Conservation (phyloP, 1,140 invertebrate genomes). For the Drosophila murphyi region DNA sequence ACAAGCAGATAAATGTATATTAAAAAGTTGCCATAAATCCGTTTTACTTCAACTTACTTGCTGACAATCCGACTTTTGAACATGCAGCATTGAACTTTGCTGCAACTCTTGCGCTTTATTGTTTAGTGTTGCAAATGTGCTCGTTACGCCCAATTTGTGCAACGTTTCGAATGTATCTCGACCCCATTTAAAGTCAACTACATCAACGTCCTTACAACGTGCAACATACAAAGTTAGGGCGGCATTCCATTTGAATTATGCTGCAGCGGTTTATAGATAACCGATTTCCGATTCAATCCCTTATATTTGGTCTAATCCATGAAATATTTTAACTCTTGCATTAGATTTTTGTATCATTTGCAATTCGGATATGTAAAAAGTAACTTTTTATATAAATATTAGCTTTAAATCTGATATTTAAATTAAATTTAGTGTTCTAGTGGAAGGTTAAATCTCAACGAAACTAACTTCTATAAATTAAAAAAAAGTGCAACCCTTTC, state of each 20-base stretch:
- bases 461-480: no score
- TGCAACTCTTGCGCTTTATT: constrained; percentile 21
- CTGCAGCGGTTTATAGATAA: constrained; percentile 26
- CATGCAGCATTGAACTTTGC: constrained; percentile 12
- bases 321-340: constrained; percentile 41
- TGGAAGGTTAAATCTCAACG: no score
- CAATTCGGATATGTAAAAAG: no score
- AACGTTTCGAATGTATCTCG: constrained; percentile 18
- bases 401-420: no score
- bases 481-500: no score
- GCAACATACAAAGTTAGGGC: constrained; percentile 30
- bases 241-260: not conserved
- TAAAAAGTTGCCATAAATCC: not conserved
- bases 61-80: constrained; percentile 25
- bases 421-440: no score
- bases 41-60: constrained; percentile 11
- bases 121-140: constrained; percentile 16
- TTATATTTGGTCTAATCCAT: not conserved
- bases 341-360: no score
- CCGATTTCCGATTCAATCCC: constrained; percentile 13
- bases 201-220: constrained; percentile 23
- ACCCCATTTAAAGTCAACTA: constrained; percentile 32
- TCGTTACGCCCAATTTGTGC: constrained; percentile 12
- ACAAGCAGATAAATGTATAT: not conserved
- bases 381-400: no score